Percentiles rank a stretch among this genome's conserved stretches.
These are phyloP conservation scores for Chinchilla lanigera DNA, from an alignment of 2,113 vertebrate species.

Conservation along the genomic window DNA sequence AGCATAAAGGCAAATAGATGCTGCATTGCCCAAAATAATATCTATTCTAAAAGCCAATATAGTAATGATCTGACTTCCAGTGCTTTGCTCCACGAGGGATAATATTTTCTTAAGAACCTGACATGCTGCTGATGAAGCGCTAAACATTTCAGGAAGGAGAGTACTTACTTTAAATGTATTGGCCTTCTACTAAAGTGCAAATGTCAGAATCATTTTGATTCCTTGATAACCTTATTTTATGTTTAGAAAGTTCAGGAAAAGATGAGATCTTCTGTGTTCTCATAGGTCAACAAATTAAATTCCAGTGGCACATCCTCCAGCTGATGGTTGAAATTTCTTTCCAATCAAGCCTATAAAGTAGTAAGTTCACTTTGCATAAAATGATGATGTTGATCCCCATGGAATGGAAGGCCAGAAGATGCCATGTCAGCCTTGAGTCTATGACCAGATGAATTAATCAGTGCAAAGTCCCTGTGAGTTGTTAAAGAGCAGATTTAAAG, in stretches of 20 bases:
- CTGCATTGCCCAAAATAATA: neutral
- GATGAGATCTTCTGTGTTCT: constrained; percentile 78
- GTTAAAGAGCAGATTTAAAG: constrained; percentile 88
- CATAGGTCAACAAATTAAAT: constrained; percentile 79
- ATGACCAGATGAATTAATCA: constrained; percentile 86
- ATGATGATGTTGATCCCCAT: constrained; percentile 83
- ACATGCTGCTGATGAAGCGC: neutral
- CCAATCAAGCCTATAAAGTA: constrained; percentile 77
- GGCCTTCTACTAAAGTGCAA: constrained; percentile 56
- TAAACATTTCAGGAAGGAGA: constrained; percentile 54
- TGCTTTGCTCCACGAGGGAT: neutral
- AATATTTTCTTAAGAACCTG: constrained; percentile 56
- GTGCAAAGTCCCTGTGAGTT: constrained; percentile 82
- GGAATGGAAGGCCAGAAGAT: constrained; percentile 84
- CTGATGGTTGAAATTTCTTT: constrained; percentile 79
- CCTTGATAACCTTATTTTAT: constrained; percentile 79
- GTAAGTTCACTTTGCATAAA: constrained; percentile 77
- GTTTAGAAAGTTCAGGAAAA: constrained; percentile 81
- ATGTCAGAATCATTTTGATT: constrained; percentile 78
- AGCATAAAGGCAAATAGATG: neutral
- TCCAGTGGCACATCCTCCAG: constrained; percentile 68
- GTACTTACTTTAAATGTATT: constrained; percentile 55
- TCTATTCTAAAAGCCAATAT: neutral
- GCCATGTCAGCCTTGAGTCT: constrained; percentile 86
- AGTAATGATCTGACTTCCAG: neutral